Conservation (phyloP, 2,888 invertebrate species). For the Phortica magna region DNA sequence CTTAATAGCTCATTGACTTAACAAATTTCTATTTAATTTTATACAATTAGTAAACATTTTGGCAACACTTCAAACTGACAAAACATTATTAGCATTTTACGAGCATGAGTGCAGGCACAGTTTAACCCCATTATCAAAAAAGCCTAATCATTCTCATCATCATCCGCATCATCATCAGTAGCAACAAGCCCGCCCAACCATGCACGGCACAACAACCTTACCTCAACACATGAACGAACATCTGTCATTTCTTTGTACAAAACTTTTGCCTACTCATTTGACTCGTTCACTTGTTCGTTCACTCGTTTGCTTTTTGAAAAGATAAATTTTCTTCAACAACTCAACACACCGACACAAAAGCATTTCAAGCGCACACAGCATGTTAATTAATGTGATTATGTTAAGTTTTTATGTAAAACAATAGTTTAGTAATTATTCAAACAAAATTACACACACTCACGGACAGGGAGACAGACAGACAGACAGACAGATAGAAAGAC, state of each 20-base stretch:
- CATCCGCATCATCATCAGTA: slow-evolving; percentile 13
- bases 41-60: slow-evolving; percentile 26
- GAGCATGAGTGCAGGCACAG: background rate
- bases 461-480: background rate
- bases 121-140: slow-evolving; percentile 14
- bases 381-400: slow-evolving; percentile 71
- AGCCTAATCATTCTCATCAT: slow-evolving; percentile 15
- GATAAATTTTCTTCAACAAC: slow-evolving; percentile 37
- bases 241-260: background rate
- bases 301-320: slow-evolving; percentile 11
- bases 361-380: slow-evolving; percentile 15
- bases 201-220: slow-evolving; percentile 23
- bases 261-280: background rate
- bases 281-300: slow-evolving; percentile 15
- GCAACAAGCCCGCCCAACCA: background rate
- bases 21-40: slow-evolving; percentile 26
- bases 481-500: slow-evolving; percentile 4
- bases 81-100: background rate
- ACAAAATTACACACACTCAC: slow-evolving; percentile 33
- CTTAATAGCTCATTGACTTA: slow-evolving; percentile 11
- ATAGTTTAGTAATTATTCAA: slow-evolving; percentile 71
- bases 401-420: slow-evolving; percentile 67
- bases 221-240: background rate
- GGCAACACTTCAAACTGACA: slow-evolving; percentile 27
- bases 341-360: slow-evolving; percentile 56